These are phyloP conservation scores for Saguinus midas DNA, from an alignment of 2,113 vertebrate species.

Conservation along the genomic window DNA sequence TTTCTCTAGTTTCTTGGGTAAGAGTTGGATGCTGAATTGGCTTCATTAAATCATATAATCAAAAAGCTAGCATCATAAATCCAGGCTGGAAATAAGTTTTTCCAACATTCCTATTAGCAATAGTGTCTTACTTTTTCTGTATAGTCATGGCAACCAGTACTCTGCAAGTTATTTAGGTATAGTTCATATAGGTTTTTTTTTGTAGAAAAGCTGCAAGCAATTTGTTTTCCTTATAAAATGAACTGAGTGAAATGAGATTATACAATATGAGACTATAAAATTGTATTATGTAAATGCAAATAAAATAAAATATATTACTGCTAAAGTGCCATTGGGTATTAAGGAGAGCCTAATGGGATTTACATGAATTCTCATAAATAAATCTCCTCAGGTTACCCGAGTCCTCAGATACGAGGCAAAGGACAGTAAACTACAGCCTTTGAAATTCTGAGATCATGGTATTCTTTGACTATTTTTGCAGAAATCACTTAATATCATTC, in stretches of 20 bases:
- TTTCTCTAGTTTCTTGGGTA: background rate
- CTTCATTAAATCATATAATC: slow-evolving; percentile 20
- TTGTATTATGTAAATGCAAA: slow-evolving; percentile 53
- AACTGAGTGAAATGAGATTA: slow-evolving; percentile 69
- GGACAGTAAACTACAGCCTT: background rate
- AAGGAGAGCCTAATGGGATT: slow-evolving; percentile 56
- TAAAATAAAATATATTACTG: slow-evolving; percentile 49
- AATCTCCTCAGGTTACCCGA: slow-evolving; percentile 10
- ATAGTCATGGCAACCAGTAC: slow-evolving; percentile 54
- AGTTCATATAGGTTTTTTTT: slow-evolving; percentile 43
- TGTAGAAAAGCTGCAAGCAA: slow-evolving; percentile 56
- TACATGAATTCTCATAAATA: slow-evolving; percentile 58
- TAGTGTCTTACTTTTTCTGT: background rate
- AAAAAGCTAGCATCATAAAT: background rate
- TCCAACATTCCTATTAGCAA: slow-evolving; percentile 24
- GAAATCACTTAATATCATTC: background rate
- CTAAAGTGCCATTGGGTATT: slow-evolving; percentile 39
- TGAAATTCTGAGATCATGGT: background rate
- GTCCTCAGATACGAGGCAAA: background rate
- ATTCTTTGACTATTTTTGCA: background rate
- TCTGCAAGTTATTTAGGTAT: slow-evolving; percentile 44
- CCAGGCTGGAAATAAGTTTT: slow-evolving; percentile 30
- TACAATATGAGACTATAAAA: slow-evolving; percentile 67
- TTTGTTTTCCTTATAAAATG: slow-evolving; percentile 57
- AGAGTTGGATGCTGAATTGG: background rate